These are phyloP conservation scores for Lynx canadensis DNA, from an alignment of 2,113 vertebrate genomes.

Conservation along the genomic window DNA sequence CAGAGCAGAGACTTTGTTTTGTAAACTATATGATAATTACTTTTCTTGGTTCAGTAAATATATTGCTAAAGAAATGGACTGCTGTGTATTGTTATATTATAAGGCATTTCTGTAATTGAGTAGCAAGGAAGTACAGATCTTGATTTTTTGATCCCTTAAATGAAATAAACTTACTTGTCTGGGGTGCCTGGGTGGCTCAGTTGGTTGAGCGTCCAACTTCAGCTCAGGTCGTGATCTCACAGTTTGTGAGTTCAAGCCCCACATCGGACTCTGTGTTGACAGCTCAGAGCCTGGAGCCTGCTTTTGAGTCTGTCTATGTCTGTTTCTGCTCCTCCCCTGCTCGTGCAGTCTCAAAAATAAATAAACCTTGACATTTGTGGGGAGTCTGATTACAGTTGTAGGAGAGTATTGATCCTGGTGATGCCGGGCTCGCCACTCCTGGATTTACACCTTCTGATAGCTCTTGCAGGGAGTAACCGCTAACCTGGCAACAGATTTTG, in stretches of 20 bases:
- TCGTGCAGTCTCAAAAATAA: too few relatives aligned
- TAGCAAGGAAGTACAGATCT: background rate
- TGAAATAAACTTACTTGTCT: constrained; percentile 2
- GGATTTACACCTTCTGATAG: background rate
- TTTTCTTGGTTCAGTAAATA: background rate
- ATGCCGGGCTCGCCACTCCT: fast-evolving
- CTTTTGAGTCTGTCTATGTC: too few relatives aligned
- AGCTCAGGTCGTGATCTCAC: too few relatives aligned
- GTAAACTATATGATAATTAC: background rate
- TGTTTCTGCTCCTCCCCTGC: too few relatives aligned
- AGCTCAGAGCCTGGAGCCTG: too few relatives aligned
- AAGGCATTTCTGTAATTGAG: background rate
- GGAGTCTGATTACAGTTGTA: background rate
- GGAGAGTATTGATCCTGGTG: background rate
- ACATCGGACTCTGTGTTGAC: too few relatives aligned
- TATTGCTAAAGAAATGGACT: background rate
- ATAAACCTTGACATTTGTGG: background rate
- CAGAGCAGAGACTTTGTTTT: background rate
- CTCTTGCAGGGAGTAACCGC: background rate
- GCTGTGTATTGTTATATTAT: background rate
- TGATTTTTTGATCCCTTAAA: background rate
- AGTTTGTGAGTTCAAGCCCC: too few relatives aligned
- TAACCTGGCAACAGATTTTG: background rate
- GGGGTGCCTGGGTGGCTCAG: too few relatives aligned
- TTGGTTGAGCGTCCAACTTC: too few relatives aligned